These are phyloP conservation scores for Spodoptera exigua DNA, from an alignment of 2,888 invertebrate species.

Conservation along the genomic window DNA sequence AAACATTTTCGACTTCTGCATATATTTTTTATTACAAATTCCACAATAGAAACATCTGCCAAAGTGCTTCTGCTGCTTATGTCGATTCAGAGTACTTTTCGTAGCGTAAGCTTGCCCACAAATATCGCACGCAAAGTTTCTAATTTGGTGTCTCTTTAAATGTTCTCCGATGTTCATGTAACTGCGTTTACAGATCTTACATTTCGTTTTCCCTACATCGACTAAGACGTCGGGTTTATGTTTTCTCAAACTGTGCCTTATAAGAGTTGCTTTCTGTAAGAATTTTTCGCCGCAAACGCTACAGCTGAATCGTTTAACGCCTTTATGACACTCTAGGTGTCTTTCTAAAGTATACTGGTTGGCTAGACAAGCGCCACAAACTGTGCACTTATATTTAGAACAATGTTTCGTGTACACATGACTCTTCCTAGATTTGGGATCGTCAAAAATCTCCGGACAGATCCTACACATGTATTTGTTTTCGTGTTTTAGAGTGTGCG, in stretches of 20 bases:
- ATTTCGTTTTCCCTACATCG: conserved; percentile 26
- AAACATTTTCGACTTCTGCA: conserved; percentile 23
- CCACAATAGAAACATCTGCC: conserved; percentile 32
- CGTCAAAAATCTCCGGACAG: conserved; percentile 27
- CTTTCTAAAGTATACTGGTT: conserved; percentile 22
- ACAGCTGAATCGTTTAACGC: conserved; percentile 21
- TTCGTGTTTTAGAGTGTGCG: conserved; percentile 42
- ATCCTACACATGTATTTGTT: conserved; percentile 33
- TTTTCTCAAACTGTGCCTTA: conserved; percentile 23
- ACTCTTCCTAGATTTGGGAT: accelerated
- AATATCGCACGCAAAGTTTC: conserved; percentile 19
- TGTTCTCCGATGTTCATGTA: conserved; percentile 33
- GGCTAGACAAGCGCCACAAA: conserved; percentile 21
- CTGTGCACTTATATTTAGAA: neutral
- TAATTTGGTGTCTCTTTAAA: conserved; percentile 16
- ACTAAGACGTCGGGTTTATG: conserved; percentile 15
- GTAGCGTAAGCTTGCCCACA: conserved; percentile 30
- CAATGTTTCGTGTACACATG: neutral
- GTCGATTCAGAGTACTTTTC: conserved; percentile 37
- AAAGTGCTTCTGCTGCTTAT: conserved; percentile 39
- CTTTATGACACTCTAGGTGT: conserved; percentile 32
- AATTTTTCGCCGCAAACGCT: conserved; percentile 24
- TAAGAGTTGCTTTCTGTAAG: conserved; percentile 17
- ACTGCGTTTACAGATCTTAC: conserved; percentile 39
- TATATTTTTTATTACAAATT: conserved; percentile 40